phyloP scores from a whole-genome alignment of 2,113 vertebrate species.

The Amphiprion ocellaris region DNA sequence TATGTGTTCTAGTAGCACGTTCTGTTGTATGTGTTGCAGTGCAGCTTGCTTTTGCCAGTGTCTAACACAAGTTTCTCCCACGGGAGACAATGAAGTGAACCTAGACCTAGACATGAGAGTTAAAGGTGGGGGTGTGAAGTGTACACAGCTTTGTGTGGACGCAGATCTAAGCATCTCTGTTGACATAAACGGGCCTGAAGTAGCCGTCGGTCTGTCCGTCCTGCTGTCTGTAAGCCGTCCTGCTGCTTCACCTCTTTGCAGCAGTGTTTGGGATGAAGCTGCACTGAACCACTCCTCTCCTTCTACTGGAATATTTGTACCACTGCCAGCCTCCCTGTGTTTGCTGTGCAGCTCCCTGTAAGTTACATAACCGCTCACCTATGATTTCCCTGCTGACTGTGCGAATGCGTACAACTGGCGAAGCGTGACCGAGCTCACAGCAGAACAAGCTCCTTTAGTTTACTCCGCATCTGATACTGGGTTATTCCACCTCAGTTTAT shows the following conservation, averaged over 20 bases:
- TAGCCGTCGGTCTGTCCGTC: constrained; percentile 4
- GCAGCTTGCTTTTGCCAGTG: too few species aligned
- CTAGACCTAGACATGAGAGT: too few species aligned
- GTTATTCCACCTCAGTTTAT: too few species aligned
- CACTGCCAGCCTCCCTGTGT: neutral
- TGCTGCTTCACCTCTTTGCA: neutral
- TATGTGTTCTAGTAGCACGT: too few species aligned
- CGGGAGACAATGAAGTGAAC: too few species aligned
- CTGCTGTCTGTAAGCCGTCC: neutral
- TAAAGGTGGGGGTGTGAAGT: neutral
- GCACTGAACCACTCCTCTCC: too few species aligned
- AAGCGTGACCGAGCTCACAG: constrained; percentile 11
- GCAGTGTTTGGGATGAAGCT: neutral
- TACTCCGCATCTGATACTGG: neutral
- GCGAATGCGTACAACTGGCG: constrained; percentile 4
- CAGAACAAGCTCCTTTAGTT: neutral
- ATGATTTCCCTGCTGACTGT: neutral
- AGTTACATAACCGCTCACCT: constrained; percentile 10
- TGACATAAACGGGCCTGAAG: neutral
- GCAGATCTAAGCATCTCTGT: neutral
- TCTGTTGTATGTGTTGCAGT: too few species aligned
- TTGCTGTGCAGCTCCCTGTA: constrained; percentile 11
- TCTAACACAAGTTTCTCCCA: too few species aligned
- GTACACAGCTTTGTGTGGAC: neutral
- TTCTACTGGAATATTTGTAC: neutral